Conservation (phyloP, 2,797 vertebrate genomes). For the Pitangus sulphuratus region DNA sequence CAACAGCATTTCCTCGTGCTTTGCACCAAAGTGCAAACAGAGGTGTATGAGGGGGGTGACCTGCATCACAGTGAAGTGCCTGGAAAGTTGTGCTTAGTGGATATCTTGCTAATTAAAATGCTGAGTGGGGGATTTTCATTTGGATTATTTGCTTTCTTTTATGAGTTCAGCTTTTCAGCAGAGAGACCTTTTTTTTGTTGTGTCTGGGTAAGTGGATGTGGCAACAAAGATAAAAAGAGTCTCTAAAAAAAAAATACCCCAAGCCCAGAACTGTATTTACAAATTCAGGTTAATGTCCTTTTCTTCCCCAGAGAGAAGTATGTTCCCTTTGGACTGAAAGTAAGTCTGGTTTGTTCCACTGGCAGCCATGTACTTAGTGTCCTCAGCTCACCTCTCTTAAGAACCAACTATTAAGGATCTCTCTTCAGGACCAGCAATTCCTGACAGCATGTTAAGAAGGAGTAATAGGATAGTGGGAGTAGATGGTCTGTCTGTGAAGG, state of each 20-base stretch:
- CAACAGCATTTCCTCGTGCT: not conserved
- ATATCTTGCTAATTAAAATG: not conserved
- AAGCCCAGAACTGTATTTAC: not conserved
- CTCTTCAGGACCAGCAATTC: not conserved
- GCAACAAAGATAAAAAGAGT: not conserved
- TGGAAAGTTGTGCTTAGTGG: not conserved
- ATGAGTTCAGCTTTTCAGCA: not conserved
- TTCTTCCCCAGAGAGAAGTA: not conserved
- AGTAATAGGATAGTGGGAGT: not conserved
- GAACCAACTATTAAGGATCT: not conserved
- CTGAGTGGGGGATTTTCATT: not conserved
- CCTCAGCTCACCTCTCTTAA: not conserved
- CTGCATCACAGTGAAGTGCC: rapidly evolving
- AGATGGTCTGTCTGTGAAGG: not conserved
- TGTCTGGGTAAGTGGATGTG: not conserved
- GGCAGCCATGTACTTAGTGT: not conserved
- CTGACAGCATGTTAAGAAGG: not conserved
- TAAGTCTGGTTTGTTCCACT: not conserved
- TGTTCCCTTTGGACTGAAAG: not conserved
- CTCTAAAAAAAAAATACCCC: not conserved
- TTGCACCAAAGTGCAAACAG: not conserved
- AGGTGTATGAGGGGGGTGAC: not conserved
- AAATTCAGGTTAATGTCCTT: not conserved
- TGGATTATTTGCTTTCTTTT: not conserved
- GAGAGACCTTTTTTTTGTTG: not conserved